These are phyloP conservation scores for Pseudomyrmex sp. DNA, from an alignment of 1,140 invertebrate genomes.

Conservation along the genomic window DNA sequence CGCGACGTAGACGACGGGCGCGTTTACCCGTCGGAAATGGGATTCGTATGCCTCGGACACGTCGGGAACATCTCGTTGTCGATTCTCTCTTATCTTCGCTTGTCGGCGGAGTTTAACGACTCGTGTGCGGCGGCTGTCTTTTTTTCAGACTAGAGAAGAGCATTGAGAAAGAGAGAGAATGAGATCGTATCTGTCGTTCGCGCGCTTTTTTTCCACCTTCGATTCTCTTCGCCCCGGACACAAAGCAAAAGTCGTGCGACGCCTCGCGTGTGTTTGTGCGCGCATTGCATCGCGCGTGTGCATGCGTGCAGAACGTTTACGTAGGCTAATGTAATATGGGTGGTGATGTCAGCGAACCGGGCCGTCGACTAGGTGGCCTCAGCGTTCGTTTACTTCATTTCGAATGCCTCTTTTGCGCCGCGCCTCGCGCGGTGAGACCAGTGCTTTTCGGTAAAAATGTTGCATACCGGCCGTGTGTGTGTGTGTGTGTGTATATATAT, in stretches of 20 bases:
- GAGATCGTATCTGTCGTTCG: constrained; percentile 31
- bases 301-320: constrained; percentile 71
- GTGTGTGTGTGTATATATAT: not conserved
- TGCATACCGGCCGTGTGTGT: not conserved
- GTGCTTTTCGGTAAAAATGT: constrained; percentile 33
- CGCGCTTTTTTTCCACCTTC: not conserved
- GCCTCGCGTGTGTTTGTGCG: not conserved
- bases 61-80: constrained; percentile 19
- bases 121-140: constrained; percentile 2
- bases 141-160: constrained; percentile 9
- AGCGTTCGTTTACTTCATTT: constrained; percentile 28
- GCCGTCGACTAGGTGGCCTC: constrained; percentile 50
- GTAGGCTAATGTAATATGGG: constrained; percentile 79
- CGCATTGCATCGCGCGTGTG: not conserved
- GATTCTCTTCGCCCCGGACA: constrained; percentile 11
- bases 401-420: constrained; percentile 5
- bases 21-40: constrained; percentile 44
- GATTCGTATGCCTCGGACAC: constrained; percentile 23
- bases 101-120: constrained; percentile 33
- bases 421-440: not conserved
- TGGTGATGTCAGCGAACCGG: constrained; percentile 76
- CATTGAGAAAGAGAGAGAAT: not conserved
- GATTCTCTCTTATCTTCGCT: constrained; percentile 42
- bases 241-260: constrained; percentile 8
- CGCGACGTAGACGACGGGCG: constrained; percentile 12